Evolutionary conservation across 1,140 invertebrate genomes (phyloP), one percentile per base, ranked within the genome.

Genomic region (Teleopsis dalmanni): DNA sequence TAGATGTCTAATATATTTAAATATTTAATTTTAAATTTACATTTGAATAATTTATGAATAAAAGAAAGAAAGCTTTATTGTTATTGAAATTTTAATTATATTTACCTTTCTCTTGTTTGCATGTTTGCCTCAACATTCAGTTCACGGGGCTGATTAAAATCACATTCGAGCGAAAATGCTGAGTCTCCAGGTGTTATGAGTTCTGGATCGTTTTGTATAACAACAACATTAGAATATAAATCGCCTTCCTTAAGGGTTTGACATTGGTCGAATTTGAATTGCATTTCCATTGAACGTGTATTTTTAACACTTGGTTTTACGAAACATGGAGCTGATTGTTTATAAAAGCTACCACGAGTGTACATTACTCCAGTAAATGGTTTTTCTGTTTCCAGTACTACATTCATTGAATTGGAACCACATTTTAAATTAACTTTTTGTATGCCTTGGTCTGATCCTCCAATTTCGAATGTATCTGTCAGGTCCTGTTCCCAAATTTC

Each of bases 171-270:
- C 37, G 73, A 75, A 57, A 81, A 81, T 35, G 79, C 79, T 8
- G 78, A 76, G 60, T 81, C 79, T 1, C 79, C 79, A 3, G 79
- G 78, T 43, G 78, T 80, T 45, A 81, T 75, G 5, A 81, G 56
- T 48, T 81, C 78, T 29, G 80, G 77, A 59, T 81, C 80, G 51
- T 81, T 76, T 55, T 81, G 80, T 14, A 81, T 69, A 10, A 81
- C 72, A 23, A 81, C 62, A 13, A 77, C 72, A 50, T 79, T 80
- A 2, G 71, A 74, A 57, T 77, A 79, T 1, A 74, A 71, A 23
- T 78, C 72, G 4, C 71, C 73, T 14, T 76, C 67, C 71, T 78
- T 71, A 44, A 73, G 59, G 1, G 78, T 80, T 48, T 75, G 68
- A 47, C 79, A 81, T 48, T 77, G 65, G 50, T 79, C 68, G 27